Evolutionary conservation across 1,140 invertebrate species (phyloP), one percentile per base, ranked within the genome.

Genomic region (Anoplophora glabripennis): DNA sequence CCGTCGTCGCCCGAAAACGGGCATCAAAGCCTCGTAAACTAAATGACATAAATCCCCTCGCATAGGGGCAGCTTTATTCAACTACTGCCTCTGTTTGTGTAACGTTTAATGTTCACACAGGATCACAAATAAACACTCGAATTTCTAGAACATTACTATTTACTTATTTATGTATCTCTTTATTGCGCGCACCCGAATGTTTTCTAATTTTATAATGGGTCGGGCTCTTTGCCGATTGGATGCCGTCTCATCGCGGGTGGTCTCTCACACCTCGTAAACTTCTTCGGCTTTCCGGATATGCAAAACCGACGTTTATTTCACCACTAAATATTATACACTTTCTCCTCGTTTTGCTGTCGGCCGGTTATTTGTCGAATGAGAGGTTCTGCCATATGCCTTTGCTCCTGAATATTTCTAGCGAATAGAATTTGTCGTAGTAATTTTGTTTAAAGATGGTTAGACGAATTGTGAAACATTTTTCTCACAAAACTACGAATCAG

Each of bases 121-220:
- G 64, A 67, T 72, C 65, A 67, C 68, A 70, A 70, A 72, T 70
- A 72, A 70, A 72, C 68, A 70, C 68, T 69, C 66, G 70, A 67
- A 65, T 72, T 72, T 72, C 70, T 70, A 67, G 70, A 66, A 72
- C 67, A 70, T 71, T 68, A 66, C 61, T 67, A 69, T 72, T 70
- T 70, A 68, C 64, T 70, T 72, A 72, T 72, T 72, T 72, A 70
- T 62, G 63, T 67, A 67, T 61, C 59, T 56, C 68, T 71, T 71
- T 72, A 72, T 72, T 72, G 64, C 70, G 42, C 42, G 7, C 10
- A 37, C 14, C 47, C 58, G 57, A 58, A 64, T 64, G 59, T 66
- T 62, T 63, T 69, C 67, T 69, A 69, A 65, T 67, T 69, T 59
- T 56, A 61, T 69, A 57, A 53, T 55, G 55, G 48, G 48, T 51